phyloP scores from a whole-genome alignment of 2,888 invertebrate species.

The Ectropis crepuscularia region DNA sequence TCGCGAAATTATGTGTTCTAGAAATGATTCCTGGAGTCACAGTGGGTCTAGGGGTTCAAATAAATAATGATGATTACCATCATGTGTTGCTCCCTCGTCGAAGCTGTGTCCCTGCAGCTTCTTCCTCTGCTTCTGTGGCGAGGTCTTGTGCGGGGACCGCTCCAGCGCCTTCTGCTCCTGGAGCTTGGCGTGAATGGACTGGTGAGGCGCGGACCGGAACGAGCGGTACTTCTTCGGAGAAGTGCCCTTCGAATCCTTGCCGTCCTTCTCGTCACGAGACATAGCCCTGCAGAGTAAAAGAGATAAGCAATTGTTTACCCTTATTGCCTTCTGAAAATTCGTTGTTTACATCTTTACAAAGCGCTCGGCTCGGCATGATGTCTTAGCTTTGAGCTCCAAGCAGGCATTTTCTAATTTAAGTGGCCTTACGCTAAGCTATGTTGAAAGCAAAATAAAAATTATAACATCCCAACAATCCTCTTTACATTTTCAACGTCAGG shows the following conservation, averaged over 20 bases:
- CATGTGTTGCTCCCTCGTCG: conserved; percentile 77
- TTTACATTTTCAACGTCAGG: not conserved
- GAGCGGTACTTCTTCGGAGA: conserved; percentile 88
- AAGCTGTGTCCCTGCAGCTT: conserved; percentile 81
- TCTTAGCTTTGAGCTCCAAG: conserved; percentile 3
- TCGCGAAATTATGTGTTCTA: too few relatives aligned
- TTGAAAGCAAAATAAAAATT: conserved; percentile 24
- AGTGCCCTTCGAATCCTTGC: conserved; percentile 91
- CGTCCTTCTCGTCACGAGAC: conserved; percentile 94
- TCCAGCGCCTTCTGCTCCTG: conserved; percentile 87
- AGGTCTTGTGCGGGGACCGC: conserved; percentile 85
- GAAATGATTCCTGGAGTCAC: too few relatives aligned
- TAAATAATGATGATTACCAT: conserved; percentile 60
- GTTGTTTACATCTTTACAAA: not conserved
- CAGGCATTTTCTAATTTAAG: conserved; percentile 2
- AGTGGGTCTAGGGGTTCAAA: too few relatives aligned
- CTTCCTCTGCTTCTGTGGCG: conserved; percentile 85
- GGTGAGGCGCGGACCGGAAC: conserved; percentile 85
- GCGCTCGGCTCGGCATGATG: conserved; percentile 2
- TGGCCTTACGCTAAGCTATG: conserved; percentile 1
- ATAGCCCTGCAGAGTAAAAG: conserved; percentile 85
- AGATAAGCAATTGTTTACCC: not conserved
- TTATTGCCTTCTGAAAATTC: too few relatives aligned
- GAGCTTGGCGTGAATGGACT: conserved; percentile 82
- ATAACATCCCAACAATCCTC: conserved; percentile 30